phyloP scores from a whole-genome alignment of 1,140 invertebrate genomes.

The Cyrtorhinus lividipennis region DNA sequence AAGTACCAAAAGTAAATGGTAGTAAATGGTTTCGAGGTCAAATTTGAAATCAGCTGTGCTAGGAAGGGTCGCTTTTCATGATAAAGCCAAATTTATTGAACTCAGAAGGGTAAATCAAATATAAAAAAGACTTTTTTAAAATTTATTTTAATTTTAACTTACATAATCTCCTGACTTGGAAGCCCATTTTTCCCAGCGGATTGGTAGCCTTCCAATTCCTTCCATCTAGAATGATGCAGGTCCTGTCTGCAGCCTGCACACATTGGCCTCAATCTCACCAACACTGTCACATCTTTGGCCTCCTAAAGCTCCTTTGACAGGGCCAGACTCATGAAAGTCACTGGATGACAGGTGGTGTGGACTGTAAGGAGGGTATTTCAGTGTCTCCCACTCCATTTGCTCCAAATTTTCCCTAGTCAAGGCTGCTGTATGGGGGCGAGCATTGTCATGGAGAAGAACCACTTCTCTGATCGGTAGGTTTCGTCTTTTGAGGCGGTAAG shows the following conservation, averaged over 20 bases:
- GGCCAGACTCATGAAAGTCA: slow-evolving; percentile 26
- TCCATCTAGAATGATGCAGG: slow-evolving; percentile 11
- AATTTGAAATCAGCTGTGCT: too few relatives aligned
- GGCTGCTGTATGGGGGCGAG: slow-evolving; percentile 25
- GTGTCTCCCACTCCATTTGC: slow-evolving; percentile 27
- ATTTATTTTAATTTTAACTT: slow-evolving; percentile 10
- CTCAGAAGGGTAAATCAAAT: slow-evolving; percentile 12
- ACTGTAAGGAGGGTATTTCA: slow-evolving; percentile 26
- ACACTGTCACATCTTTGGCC: slow-evolving; percentile 18
- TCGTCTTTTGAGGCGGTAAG: slow-evolving; percentile 10
- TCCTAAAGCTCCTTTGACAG: slow-evolving; percentile 23
- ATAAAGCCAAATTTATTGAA: too few relatives aligned
- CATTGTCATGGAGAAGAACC: slow-evolving; percentile 30
- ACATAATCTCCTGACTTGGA: slow-evolving; percentile 19
- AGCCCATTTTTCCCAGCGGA: slow-evolving; percentile 16
- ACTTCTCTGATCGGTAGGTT: slow-evolving; percentile 18
- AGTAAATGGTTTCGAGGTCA: too few relatives aligned
- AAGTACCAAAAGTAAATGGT: too few relatives aligned
- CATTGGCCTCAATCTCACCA: slow-evolving; percentile 16
- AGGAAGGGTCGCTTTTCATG: too few relatives aligned
- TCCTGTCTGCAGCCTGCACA: slow-evolving; percentile 18
- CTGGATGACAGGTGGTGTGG: slow-evolving; percentile 26
- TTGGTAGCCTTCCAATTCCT: slow-evolving; percentile 11
- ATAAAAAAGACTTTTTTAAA: slow-evolving; percentile 4
- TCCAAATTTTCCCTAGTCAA: slow-evolving; percentile 25